Evolutionary conservation across 2,113 vertebrate genomes (phyloP).

Genomic region (Nothoprocta perdicaria): DNA sequence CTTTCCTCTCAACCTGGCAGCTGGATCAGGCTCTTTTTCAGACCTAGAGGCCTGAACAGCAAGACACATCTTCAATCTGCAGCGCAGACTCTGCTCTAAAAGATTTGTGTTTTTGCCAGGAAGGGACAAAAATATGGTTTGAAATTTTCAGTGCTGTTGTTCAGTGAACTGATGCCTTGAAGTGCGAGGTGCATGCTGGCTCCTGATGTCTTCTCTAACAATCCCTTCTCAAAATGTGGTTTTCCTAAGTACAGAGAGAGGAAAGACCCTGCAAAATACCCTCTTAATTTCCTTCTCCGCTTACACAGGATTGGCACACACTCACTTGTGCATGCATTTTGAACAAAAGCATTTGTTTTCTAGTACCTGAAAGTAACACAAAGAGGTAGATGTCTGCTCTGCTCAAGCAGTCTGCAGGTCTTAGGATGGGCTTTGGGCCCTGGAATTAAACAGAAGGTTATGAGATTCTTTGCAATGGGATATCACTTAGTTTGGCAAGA

Average conservation of each 20-base stretch:
- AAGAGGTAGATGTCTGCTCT: background rate
- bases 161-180: background rate
- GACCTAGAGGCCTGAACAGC: conserved; percentile 33
- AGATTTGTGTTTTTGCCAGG: conserved; percentile 10
- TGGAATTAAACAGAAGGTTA: background rate
- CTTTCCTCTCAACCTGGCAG: conserved; percentile 42
- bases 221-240: background rate
- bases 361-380: background rate
- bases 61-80: conserved; percentile 13
- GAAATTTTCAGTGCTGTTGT: background rate
- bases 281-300: background rate
- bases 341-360: background rate
- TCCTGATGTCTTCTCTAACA: background rate
- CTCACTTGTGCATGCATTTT: background rate
- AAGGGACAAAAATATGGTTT: conserved; percentile 18
- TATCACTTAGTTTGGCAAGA: conserved; percentile 33
- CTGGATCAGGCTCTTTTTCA: conserved; percentile 25
- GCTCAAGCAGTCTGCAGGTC: background rate
- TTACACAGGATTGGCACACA: background rate
- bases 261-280: background rate
- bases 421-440: background rate
- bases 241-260: background rate
- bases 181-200: background rate
- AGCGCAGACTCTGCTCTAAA: background rate
- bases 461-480: background rate